Evolutionary conservation across 2,113 vertebrate genomes (phyloP), one percentile per base, ranked within the genome.

Genomic region (Erythrocercus mccallii): DNA sequence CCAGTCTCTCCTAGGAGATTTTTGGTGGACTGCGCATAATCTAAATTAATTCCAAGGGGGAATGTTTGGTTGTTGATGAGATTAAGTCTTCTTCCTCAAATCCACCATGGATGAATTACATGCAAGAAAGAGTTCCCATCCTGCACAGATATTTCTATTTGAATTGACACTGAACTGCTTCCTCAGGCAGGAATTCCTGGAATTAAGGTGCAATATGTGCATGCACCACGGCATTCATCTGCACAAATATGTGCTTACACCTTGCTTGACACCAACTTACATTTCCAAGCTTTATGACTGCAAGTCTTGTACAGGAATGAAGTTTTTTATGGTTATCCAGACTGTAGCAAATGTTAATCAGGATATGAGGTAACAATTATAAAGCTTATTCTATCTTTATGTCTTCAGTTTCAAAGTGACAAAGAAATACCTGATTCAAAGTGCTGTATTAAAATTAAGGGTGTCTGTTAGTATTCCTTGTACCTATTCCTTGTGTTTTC

Each of bases 371-470:
- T 64, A 84, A 83, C 54, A 88, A 91, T 92, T 44, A 66, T 51
- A 60, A 94, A 56, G 20, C 74, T 88, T 73, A 70, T 93, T 84
- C 33, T 45, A 33, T 8, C 38, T 89, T 90, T 58, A 81, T 20
- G 12, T 38, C n/a, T 68, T 71, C 37, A 72, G 5, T 44, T 72
- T 82, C 35, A 37, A 80, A 85, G 27, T 0, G 4, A 69, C 20
- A 50, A 81, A 70, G 70, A 76, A 81, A 80, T 56, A 71, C 0
- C 2, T 19, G 38, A 66, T 50, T 77, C 42, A 47, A 85, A 80
- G 10, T 30, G 54, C 10, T 66, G 33, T 21, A 5, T 76, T 94
- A 72, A 68, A 50, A 58, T 24, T 25, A 35, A 74, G 54, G 31
- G 8, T 44, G 40, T 12, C 17, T 81, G 27, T 31, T 45, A 47